These are phyloP conservation scores for Drosophila monieri DNA, from an alignment of 2,888 invertebrate species.

Conservation along the genomic window DNA sequence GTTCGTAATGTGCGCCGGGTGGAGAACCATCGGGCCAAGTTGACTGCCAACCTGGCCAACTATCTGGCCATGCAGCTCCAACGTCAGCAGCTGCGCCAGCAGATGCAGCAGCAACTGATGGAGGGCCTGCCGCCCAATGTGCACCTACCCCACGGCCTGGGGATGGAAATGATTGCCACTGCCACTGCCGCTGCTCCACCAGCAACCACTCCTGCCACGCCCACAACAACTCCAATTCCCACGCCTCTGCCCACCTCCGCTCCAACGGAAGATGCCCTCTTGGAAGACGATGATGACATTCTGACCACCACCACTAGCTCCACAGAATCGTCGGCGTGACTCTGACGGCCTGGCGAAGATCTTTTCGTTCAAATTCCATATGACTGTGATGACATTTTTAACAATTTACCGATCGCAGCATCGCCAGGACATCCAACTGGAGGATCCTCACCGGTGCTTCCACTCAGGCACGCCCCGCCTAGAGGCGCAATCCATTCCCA, in stretches of 20 bases:
- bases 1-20: constrained; percentile 82
- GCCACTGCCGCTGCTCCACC: constrained; percentile 13
- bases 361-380: constrained; percentile 66
- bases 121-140: constrained; percentile 59
- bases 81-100: constrained; percentile 65
- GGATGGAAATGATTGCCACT: constrained; percentile 31
- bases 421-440: constrained; percentile 9
- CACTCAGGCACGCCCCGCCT: constrained; percentile 65
- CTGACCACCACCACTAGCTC: constrained; percentile 36
- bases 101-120: constrained; percentile 61
- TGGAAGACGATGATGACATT: constrained; percentile 16
- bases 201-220: constrained; percentile 5
- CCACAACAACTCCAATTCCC: constrained; percentile 10
- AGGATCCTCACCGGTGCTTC: constrained; percentile 34
- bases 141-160: constrained; percentile 53
- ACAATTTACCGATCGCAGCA: constrained; percentile 63
- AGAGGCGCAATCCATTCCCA: constrained; percentile 40
- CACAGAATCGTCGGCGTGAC: constrained; percentile 52
- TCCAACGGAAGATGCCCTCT: constrained; percentile 13
- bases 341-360: constrained; percentile 11
- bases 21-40: constrained; percentile 80
- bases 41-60: constrained; percentile 67
- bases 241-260: constrained; percentile 6
- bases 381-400: constrained; percentile 80
- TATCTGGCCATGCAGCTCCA: constrained; percentile 72